These are phyloP conservation scores for Embidobia sp. DNA, from an alignment of 2,888 invertebrate species.

Conservation along the genomic window DNA sequence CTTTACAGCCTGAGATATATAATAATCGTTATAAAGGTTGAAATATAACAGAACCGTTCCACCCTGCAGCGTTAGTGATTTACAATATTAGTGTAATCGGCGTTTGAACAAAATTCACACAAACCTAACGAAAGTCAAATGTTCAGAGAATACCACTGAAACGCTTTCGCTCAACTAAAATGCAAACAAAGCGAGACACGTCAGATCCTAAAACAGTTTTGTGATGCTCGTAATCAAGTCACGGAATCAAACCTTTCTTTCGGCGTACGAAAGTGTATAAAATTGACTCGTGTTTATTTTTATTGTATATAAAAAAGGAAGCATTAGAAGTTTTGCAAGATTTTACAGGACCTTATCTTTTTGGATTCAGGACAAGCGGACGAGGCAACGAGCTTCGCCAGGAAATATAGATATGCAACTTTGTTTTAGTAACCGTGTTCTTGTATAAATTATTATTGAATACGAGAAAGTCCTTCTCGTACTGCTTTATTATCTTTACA, in stretches of 20 bases:
- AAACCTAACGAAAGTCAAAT: too few relatives aligned
- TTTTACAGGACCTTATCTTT: constrained; percentile 14
- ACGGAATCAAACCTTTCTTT: constrained; percentile 11
- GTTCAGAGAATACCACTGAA: neutral
- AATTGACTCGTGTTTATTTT: constrained; percentile 22
- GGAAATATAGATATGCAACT: constrained; percentile 39
- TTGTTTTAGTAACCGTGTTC: constrained; percentile 6
- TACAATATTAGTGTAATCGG: neutral
- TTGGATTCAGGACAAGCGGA: constrained; percentile 16
- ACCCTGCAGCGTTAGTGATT: constrained; percentile 63
- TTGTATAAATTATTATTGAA: constrained; percentile 24
- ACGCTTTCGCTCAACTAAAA: too few relatives aligned
- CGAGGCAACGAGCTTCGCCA: constrained; percentile 13
- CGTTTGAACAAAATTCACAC: too few relatives aligned
- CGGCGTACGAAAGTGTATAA: constrained; percentile 25
- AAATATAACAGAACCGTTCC: constrained; percentile 72
- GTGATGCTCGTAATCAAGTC: neutral
- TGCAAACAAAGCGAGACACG: constrained; percentile 12
- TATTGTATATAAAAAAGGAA: constrained; percentile 44
- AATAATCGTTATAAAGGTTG: constrained; percentile 75
- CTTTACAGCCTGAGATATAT: constrained; percentile 79
- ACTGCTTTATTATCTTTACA: constrained; percentile 37
- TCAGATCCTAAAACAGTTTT: constrained; percentile 22
- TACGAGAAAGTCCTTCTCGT: constrained; percentile 23
- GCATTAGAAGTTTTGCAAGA: constrained; percentile 25